Evolutionary conservation across 2,797 vertebrate species (phyloP).

Genomic region (Enteromius thamalakanensis): DNA sequence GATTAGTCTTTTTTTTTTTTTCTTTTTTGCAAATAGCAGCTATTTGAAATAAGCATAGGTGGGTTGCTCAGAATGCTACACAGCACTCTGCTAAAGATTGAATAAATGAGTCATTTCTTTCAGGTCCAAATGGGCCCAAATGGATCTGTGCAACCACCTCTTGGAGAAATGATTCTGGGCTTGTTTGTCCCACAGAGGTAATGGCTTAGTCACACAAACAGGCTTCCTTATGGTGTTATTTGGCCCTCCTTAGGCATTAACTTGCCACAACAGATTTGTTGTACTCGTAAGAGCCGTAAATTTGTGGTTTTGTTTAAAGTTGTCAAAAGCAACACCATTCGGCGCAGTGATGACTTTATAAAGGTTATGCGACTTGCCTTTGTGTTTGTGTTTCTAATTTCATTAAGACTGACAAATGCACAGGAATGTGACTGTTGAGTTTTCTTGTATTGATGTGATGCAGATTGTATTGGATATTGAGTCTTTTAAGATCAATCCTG

Average conservation of each 20-base stretch:
- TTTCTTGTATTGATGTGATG: background rate
- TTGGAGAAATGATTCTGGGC: slow-evolving; percentile 50
- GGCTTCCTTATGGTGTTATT: slow-evolving; percentile 46
- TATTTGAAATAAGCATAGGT: slow-evolving; percentile 73
- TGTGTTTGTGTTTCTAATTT: slow-evolving; percentile 12
- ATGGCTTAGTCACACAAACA: slow-evolving; percentile 59
- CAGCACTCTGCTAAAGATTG: slow-evolving; percentile 71
- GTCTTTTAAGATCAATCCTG: background rate
- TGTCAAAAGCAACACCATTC: slow-evolving; percentile 11
- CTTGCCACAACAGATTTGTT: slow-evolving; percentile 48
- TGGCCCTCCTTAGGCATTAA: slow-evolving; percentile 45
- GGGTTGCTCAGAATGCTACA: slow-evolving; percentile 63
- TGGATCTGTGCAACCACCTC: slow-evolving; percentile 68
- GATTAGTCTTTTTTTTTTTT: slow-evolving; percentile 32
- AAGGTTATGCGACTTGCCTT: slow-evolving; percentile 13
- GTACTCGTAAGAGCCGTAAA: slow-evolving; percentile 34
- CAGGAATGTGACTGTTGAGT: background rate
- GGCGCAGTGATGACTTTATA: background rate
- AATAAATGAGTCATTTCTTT: slow-evolving; percentile 77
- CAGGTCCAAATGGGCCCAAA: slow-evolving; percentile 69
- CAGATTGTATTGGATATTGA: slow-evolving; percentile 1
- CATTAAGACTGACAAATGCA: background rate
- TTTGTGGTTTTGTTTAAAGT: slow-evolving; percentile 28
- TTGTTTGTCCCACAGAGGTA: slow-evolving; percentile 56
- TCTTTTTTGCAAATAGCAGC: slow-evolving; percentile 68